Evolutionary conservation across 2,797 vertebrate species (phyloP).

Genomic region (Microtus obscurus): DNA sequence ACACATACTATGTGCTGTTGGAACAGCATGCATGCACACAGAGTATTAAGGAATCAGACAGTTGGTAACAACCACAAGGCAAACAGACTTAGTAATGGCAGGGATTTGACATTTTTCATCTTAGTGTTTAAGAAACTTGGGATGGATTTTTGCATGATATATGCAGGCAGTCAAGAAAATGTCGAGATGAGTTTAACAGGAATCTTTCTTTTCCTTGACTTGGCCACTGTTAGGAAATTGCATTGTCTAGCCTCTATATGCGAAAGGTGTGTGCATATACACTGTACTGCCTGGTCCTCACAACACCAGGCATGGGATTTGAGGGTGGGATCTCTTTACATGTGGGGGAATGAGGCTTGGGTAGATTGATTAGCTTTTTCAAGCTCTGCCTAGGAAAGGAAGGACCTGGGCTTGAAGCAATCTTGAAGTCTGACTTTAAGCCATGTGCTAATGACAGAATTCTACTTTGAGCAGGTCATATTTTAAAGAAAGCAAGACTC

Average conservation of each 20-base stretch:
- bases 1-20: background rate
- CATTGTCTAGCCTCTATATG: background rate
- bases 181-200: background rate
- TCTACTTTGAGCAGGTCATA: background rate
- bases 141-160: background rate
- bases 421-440: background rate
- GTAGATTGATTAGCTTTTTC: background rate
- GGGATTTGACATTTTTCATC: background rate
- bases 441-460: background rate
- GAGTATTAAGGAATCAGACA: background rate
- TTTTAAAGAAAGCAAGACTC: slow-evolving; percentile 5
- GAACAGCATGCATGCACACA: background rate
- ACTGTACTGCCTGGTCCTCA: background rate
- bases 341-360: background rate
- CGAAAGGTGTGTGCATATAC: background rate
- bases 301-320: background rate
- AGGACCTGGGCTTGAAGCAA: background rate
- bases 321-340: background rate
- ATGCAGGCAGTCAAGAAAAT: background rate
- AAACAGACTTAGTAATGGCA: background rate
- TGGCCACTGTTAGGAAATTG: background rate
- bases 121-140: background rate
- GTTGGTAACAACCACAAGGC: background rate
- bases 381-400: background rate
- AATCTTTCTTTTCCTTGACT: background rate